phyloP scores from a whole-genome alignment of 2,113 vertebrate species.

The Anguilla japonica region DNA sequence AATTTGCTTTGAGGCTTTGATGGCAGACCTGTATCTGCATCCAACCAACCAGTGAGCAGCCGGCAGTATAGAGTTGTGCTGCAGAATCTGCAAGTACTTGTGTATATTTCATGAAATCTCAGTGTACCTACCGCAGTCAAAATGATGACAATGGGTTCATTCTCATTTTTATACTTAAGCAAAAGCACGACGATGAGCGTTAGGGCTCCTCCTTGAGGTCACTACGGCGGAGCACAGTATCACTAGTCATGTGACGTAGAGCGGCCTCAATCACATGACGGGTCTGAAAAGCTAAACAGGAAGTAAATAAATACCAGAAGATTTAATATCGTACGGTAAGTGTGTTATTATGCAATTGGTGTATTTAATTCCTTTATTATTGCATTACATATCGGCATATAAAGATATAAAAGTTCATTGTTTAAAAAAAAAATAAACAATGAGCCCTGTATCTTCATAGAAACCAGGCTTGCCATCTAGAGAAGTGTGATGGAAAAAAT shows the following conservation, averaged over 20 bases:
- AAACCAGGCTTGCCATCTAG: background rate
- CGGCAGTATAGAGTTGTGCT: too few species aligned
- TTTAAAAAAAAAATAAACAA: background rate
- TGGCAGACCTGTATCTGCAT: too few species aligned
- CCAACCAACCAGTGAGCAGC: too few species aligned
- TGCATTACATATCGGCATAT: background rate
- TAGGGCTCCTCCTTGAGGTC: background rate
- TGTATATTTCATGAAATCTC: too few species aligned
- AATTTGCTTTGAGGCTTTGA: too few species aligned
- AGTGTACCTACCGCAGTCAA: too few species aligned
- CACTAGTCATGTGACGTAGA: constrained; percentile 12
- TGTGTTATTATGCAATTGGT: background rate
- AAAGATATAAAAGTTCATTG: background rate
- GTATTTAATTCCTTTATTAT: background rate
- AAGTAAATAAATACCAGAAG: background rate
- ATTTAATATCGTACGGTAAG: background rate
- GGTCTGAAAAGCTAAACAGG: constrained; percentile 13
- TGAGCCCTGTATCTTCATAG: background rate
- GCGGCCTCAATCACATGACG: constrained; percentile 17
- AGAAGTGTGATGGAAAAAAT: background rate
- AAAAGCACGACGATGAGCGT: background rate
- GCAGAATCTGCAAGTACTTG: too few species aligned
- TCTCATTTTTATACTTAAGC: too few species aligned
- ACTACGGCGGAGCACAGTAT: too few species aligned
- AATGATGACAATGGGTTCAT: too few species aligned